These are phyloP conservation scores for Bombyx mandarina DNA, from an alignment of 1,140 invertebrate species.

Conservation along the genomic window DNA sequence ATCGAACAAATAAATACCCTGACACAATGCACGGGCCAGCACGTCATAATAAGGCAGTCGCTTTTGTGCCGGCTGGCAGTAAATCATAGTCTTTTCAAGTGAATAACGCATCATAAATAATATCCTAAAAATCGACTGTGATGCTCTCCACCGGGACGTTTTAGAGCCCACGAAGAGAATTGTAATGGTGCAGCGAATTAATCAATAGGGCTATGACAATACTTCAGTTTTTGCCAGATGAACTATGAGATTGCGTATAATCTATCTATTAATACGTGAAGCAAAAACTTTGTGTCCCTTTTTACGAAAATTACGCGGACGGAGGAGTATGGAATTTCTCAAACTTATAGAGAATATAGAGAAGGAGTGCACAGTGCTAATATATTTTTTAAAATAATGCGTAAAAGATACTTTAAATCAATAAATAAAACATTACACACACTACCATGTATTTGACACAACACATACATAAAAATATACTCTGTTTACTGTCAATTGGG, in stretches of 20 bases:
- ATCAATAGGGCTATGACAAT: constrained; percentile 45
- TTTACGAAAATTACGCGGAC: no score
- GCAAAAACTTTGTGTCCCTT: no score
- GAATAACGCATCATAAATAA: constrained; percentile 66
- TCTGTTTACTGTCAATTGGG: no score
- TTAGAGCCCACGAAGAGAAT: constrained; percentile 43
- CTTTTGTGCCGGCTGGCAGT: constrained; percentile 55
- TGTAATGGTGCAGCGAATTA: constrained; percentile 54
- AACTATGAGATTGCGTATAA: constrained; percentile 5
- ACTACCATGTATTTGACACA: no score
- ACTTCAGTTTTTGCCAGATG: constrained; percentile 29
- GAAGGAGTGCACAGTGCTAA: no score
- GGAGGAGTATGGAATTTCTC: no score
- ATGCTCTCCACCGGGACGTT: constrained; percentile 35
- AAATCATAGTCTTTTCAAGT: constrained; percentile 64
- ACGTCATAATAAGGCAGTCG: constrained; percentile 64
- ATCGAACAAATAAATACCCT: constrained; percentile 58
- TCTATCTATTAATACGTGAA: no score
- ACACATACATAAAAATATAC: no score
- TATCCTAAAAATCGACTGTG: constrained; percentile 44
- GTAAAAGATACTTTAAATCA: no score
- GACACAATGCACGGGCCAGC: constrained; percentile 59
- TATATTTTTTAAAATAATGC: no score
- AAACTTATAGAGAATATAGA: no score
- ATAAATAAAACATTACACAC: no score